Percentiles rank a stretch among this genome's conserved stretches.
Conservation (phyloP, 2,797 vertebrate species). For the Chaetodon trifasciatus region DNA sequence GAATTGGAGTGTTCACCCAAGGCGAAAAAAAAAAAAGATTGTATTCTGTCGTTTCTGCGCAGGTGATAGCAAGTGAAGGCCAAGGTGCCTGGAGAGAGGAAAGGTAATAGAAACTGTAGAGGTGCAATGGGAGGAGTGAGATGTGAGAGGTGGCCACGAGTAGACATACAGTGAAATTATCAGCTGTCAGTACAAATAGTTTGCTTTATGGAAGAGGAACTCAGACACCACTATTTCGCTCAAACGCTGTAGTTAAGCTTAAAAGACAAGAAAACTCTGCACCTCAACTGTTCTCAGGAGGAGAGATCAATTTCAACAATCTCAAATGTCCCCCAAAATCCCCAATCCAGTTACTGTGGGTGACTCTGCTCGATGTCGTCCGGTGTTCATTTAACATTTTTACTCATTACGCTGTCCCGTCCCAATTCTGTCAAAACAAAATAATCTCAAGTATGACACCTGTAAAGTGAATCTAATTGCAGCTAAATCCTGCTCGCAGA, state of each 20-base stretch:
- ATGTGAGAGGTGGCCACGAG: constrained; percentile 27
- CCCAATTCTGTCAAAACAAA: constrained; percentile 65
- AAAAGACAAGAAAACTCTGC: constrained; percentile 34
- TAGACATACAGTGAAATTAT: constrained; percentile 41
- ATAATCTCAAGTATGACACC: constrained; percentile 73
- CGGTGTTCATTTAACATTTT: constrained; percentile 50
- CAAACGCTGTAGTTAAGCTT: constrained; percentile 37
- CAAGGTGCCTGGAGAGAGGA: constrained; percentile 37
- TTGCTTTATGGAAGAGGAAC: constrained; percentile 38
- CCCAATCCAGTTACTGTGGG: constrained; percentile 18
- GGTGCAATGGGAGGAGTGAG: constrained; percentile 35
- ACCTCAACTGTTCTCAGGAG: constrained; percentile 32
- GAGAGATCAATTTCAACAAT: constrained; percentile 43
- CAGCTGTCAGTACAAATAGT: constrained; percentile 50
- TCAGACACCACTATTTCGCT: constrained; percentile 22
- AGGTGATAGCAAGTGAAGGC: constrained; percentile 38
- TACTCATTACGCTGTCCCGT: constrained; percentile 54
- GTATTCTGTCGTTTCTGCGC: constrained; percentile 51
- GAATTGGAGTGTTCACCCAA: constrained; percentile 63
- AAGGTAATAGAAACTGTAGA: constrained; percentile 49
- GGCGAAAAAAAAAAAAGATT: constrained; percentile 43
- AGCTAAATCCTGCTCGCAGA: constrained; percentile 65
- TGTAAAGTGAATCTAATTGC: constrained; percentile 76
- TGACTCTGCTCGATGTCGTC: constrained; percentile 28
- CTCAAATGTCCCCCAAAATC: constrained; percentile 27